phyloP scores from a whole-genome alignment of 2,888 invertebrate species.

The Oscheius sp. region DNA sequence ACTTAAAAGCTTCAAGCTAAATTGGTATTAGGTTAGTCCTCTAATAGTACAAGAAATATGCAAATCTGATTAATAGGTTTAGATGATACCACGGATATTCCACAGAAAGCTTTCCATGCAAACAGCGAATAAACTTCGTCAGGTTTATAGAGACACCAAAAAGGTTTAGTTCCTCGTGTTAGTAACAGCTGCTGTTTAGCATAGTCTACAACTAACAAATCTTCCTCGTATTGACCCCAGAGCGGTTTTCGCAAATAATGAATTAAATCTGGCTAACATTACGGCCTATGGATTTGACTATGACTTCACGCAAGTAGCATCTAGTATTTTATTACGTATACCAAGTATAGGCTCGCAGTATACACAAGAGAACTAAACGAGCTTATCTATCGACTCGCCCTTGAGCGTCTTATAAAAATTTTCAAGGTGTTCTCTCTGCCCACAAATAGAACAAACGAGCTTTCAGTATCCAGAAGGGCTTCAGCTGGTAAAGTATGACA shows the following conservation, averaged over 20 bases:
- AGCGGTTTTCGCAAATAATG: conserved; percentile 95
- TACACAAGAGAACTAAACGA: conserved; percentile 89
- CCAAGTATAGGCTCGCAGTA: conserved; percentile 95
- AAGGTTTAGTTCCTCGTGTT: not conserved
- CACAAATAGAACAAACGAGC: too few relatives aligned
- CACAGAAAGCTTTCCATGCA: not conserved
- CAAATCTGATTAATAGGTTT: too few relatives aligned
- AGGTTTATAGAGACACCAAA: not conserved
- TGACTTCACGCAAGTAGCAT: not conserved
- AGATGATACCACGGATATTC: not conserved
- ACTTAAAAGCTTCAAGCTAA: not conserved
- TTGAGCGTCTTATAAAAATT: conserved; percentile 84
- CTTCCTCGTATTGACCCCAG: conserved; percentile 72
- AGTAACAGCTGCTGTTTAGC: not conserved
- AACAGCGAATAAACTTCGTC: not conserved
- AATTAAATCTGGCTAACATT: conserved; percentile 87
- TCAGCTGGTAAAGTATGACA: conserved; percentile 82
- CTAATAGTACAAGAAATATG: too few relatives aligned
- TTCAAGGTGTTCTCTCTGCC: too few relatives aligned
- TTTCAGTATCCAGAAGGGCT: conserved; percentile 86
- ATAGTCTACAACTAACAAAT: not conserved
- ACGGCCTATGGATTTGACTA: conserved; percentile 75
- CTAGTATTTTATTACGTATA: conserved; percentile 79
- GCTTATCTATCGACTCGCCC: conserved; percentile 87
- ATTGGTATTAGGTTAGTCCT: too few relatives aligned